Evolutionary conservation across 2,113 vertebrate species (phyloP).

Genomic region (Dendrocopos noguchii): DNA sequence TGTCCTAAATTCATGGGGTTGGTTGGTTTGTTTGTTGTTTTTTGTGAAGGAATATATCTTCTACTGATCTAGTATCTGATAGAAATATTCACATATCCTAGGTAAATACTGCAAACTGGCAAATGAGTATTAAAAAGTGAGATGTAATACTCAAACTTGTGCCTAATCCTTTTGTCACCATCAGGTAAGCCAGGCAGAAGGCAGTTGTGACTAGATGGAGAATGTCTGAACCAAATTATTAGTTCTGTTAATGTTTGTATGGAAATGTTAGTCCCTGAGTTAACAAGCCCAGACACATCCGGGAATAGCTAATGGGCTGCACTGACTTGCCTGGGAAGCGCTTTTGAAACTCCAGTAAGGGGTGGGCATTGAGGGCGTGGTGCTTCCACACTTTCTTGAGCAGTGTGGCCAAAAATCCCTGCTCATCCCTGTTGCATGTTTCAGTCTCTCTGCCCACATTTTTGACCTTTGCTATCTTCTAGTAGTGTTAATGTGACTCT

Average conservation of each 20-base stretch:
- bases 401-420: not conserved
- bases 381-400: not conserved
- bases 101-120: not conserved
- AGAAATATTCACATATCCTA: not conserved
- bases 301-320: not conserved
- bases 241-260: not conserved
- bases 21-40: not conserved
- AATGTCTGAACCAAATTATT: not conserved
- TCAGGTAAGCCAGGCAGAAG: not conserved
- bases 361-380: rapidly evolving
- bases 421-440: not conserved
- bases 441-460: not conserved
- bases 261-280: not conserved
- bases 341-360: not conserved
- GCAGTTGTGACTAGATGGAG: not conserved
- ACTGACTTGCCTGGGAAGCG: not conserved
- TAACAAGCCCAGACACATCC: not conserved
- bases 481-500: not conserved
- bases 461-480: not conserved
- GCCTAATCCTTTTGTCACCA: not conserved
- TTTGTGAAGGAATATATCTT: not conserved
- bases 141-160: not conserved
- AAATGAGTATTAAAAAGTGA: not conserved
- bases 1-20: not conserved
- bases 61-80: not conserved